phyloP scores from a whole-genome alignment of 1,140 invertebrate genomes.

The Mercenaria mercenaria region DNA sequence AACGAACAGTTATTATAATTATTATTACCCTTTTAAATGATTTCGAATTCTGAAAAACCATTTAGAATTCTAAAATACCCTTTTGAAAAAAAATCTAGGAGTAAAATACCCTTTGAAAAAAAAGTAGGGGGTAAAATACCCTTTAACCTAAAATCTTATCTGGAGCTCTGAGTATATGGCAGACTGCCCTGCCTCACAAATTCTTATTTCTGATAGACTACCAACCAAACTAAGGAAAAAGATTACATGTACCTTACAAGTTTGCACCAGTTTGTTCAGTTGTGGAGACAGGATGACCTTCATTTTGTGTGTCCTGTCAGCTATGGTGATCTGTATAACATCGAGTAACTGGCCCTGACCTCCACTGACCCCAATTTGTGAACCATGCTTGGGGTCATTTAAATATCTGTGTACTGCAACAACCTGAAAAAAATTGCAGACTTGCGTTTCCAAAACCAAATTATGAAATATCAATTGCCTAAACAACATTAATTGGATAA shows the following conservation, averaged over 20 bases:
- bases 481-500: neutral
- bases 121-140: no score
- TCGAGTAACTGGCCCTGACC: slow-evolving; percentile 10
- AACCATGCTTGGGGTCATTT: slow-evolving; percentile 28
- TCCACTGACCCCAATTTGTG: neutral
- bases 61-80: no score
- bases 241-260: slow-evolving; percentile 26
- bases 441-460: neutral
- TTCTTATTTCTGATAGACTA: no score
- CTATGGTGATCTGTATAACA: slow-evolving; percentile 35
- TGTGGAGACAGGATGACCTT: slow-evolving; percentile 21
- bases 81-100: no score
- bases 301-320: slow-evolving; percentile 36
- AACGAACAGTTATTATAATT: no score
- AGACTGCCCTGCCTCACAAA: no score
- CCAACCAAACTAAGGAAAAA: no score
- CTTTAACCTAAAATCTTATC: no score
- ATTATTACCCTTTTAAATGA: no score
- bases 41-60: no score
- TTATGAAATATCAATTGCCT: neutral
- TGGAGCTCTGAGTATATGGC: no score
- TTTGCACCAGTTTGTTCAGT: slow-evolving; percentile 48
- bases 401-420: slow-evolving; percentile 25
- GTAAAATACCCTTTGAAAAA: no score
- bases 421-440: neutral